phyloP scores from a whole-genome alignment of 2,797 vertebrate species.

The Centroberyx gerrardi region DNA sequence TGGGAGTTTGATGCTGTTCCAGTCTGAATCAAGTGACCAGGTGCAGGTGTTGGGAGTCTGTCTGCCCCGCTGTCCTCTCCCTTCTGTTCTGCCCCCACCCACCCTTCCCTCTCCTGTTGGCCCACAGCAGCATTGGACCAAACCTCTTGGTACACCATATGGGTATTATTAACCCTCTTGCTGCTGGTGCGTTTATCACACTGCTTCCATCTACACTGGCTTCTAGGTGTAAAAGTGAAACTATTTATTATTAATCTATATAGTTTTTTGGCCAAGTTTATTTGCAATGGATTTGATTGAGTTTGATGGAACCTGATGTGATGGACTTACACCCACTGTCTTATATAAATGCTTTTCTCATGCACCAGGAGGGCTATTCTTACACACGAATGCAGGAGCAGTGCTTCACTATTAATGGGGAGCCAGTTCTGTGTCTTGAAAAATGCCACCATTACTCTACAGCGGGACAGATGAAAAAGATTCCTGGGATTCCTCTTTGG shows the following conservation, averaged over 20 bases:
- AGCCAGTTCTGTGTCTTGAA: conserved; percentile 41
- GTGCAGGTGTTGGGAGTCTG: conserved; percentile 82
- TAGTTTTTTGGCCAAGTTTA: conserved; percentile 20
- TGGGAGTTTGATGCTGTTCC: conserved; percentile 36
- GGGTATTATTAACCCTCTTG: conserved; percentile 83
- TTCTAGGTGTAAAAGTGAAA: conserved; percentile 2
- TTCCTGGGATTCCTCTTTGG: conserved; percentile 83
- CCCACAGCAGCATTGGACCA: conserved; percentile 81
- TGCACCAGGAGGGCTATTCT: conserved; percentile 55
- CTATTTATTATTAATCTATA: conserved; percentile 1
- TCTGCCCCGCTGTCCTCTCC: conserved; percentile 76
- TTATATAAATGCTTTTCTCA: conserved; percentile 41
- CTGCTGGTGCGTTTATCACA: conserved; percentile 56
- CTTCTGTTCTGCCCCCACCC: conserved; percentile 79
- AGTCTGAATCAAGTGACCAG: conserved; percentile 69
- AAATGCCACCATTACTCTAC: conserved; percentile 71
- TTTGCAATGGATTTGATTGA: conserved; percentile 35
- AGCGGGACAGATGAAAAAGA: conserved; percentile 76
- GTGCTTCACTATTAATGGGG: conserved; percentile 55
- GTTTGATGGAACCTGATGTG: background rate
- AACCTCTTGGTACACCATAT: conserved; percentile 82
- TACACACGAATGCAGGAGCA: conserved; percentile 49
- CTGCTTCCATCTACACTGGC: conserved; percentile 6
- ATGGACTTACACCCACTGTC: conserved; percentile 10
- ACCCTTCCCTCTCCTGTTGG: conserved; percentile 77